These are phyloP conservation scores for Coleophora deauratella DNA, from an alignment of 2,888 invertebrate species.

Conservation along the genomic window DNA sequence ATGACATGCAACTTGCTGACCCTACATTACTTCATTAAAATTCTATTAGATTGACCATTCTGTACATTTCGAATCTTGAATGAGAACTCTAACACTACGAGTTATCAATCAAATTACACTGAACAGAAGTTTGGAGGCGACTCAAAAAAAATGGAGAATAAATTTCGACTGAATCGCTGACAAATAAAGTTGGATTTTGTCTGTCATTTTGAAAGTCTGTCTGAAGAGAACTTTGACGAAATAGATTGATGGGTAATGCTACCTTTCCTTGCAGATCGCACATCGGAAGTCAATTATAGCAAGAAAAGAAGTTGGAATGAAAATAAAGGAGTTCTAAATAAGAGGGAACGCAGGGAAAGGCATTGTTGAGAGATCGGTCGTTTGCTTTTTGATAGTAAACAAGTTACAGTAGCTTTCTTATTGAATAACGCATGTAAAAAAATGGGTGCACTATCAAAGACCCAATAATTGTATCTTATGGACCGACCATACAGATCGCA, in stretches of 20 bases:
- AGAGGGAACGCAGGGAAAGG: neutral
- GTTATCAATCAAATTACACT: constrained; percentile 14
- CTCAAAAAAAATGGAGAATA: neutral
- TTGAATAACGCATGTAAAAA: too few species aligned
- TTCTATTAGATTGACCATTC: constrained; percentile 74
- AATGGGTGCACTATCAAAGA: too few species aligned
- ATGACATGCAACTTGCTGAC: constrained; percentile 65
- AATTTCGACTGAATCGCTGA: constrained; percentile 14
- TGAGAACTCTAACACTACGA: constrained; percentile 10
- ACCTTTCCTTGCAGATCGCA: constrained; percentile 39
- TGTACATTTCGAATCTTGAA: constrained; percentile 28
- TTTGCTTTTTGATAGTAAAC: too few species aligned
- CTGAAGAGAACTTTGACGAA: constrained; percentile 34
- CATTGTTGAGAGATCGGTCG: neutral
- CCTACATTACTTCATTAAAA: constrained; percentile 73
- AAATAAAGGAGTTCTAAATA: neutral
- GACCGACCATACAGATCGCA: too few species aligned
- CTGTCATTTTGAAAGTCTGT: constrained; percentile 23
- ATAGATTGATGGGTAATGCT: constrained; percentile 43
- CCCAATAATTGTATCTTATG: too few species aligned
- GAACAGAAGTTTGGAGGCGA: constrained; percentile 12
- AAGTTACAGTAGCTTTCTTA: neutral
- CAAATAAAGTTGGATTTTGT: constrained; percentile 20
- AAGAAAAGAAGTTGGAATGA: constrained; percentile 20
- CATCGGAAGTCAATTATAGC: constrained; percentile 54